A percentile compares a stretch with the other conserved stretches of the same genome.
These are phyloP conservation scores for Crypturellus tataupa DNA, from an alignment of 2,797 vertebrate genomes.

Conservation along the genomic window DNA sequence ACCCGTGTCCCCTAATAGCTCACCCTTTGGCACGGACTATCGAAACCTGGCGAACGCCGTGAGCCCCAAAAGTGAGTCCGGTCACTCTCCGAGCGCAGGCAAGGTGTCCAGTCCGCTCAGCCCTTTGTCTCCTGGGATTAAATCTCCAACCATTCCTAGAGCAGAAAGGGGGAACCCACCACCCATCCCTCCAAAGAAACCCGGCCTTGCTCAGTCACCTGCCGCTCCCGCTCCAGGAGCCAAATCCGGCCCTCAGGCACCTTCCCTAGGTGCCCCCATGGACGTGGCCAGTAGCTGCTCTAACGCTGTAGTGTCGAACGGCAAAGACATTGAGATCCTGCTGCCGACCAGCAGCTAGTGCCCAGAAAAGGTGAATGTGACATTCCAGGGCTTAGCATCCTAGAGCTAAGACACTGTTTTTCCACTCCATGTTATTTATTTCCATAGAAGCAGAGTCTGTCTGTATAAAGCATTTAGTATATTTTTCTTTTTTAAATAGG, in stretches of 20 bases:
- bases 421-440: slow-evolving; percentile 86
- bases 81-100: slow-evolving; percentile 75
- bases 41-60: slow-evolving; percentile 85
- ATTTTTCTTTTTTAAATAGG: slow-evolving; percentile 64
- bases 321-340: slow-evolving; percentile 91
- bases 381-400: slow-evolving; percentile 73
- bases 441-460: slow-evolving; percentile 78
- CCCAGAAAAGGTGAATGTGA: slow-evolving; percentile 4
- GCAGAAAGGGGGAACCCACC: slow-evolving; percentile 90
- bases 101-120: slow-evolving; percentile 84
- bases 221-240: slow-evolving; percentile 82
- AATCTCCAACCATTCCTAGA: slow-evolving; percentile 91
- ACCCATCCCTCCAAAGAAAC: slow-evolving; percentile 92
- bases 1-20: slow-evolving; percentile 89
- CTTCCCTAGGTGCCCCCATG: slow-evolving; percentile 74
- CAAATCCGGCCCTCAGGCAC: slow-evolving; percentile 66
- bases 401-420: slow-evolving; percentile 66
- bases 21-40: slow-evolving; percentile 98
- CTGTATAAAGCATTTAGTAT: slow-evolving; percentile 78
- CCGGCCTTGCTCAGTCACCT: slow-evolving; percentile 89
- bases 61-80: slow-evolving; percentile 84
- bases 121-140: slow-evolving; percentile 89
- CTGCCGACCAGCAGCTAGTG: slow-evolving; percentile 92
- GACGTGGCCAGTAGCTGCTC: slow-evolving; percentile 90
- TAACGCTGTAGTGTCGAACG: slow-evolving; percentile 82